phyloP scores from a whole-genome alignment of 2,888 invertebrate species.

The Caenorhabditis japonica region DNA sequence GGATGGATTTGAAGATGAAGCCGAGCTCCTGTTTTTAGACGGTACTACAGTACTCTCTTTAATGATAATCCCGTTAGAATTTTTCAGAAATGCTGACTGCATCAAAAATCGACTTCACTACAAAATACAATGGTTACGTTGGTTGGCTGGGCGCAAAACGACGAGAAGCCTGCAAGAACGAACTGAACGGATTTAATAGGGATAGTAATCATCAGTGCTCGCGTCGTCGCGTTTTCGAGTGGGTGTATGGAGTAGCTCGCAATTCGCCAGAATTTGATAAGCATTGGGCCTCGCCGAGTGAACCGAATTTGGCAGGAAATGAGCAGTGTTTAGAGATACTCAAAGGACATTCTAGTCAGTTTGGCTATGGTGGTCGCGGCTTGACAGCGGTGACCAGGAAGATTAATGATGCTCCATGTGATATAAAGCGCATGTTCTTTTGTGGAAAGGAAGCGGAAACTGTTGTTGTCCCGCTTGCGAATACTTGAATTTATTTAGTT shows the following conservation, averaged over 20 bases:
- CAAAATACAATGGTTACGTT: background rate
- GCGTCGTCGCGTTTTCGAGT: background rate
- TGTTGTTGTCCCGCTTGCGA: too few relatives aligned
- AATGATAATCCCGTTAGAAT: too few relatives aligned
- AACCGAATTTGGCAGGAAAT: background rate
- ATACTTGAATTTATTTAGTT: too few relatives aligned
- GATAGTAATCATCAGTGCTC: too few relatives aligned
- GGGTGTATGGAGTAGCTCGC: constrained; percentile 3
- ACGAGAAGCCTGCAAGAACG: too few relatives aligned
- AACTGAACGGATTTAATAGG: too few relatives aligned
- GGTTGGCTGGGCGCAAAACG: background rate
- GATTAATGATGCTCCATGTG: background rate
- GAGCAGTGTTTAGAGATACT: background rate
- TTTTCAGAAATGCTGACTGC: background rate
- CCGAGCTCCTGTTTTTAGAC: background rate
- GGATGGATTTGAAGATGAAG: background rate
- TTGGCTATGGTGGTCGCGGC: background rate
- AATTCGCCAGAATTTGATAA: background rate
- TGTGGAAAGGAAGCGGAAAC: background rate
- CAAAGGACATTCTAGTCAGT: background rate
- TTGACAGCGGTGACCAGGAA: too few relatives aligned
- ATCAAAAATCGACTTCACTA: background rate
- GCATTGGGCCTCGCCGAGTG: background rate
- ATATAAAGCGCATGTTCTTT: too few relatives aligned
- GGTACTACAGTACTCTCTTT: background rate